Evolutionary conservation across 1,140 invertebrate genomes (phyloP).

Genomic region (Trichonephila inaurata): DNA sequence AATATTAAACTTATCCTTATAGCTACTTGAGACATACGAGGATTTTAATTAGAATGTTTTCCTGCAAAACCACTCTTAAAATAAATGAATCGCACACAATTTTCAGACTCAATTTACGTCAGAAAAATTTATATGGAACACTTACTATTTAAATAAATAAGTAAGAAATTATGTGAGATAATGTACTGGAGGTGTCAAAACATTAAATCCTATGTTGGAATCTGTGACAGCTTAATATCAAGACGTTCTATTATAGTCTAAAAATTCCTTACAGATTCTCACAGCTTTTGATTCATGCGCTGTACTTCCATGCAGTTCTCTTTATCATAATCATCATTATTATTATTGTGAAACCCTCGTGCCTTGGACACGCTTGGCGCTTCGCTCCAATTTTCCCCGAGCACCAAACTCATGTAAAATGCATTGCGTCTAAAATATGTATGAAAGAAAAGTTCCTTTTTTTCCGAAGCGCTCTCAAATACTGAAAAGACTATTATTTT

Average conservation of each 20-base stretch:
- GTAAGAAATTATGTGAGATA: too few relatives aligned
- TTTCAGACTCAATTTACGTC: too few relatives aligned
- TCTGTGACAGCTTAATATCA: background rate
- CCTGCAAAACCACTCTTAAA: too few relatives aligned
- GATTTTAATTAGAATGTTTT: too few relatives aligned
- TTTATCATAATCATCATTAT: constrained; percentile 3
- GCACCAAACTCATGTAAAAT: constrained; percentile 59
- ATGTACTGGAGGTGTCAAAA: too few relatives aligned
- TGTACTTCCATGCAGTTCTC: background rate
- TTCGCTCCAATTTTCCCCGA: background rate
- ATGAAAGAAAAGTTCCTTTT: constrained; percentile 50
- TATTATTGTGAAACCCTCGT: constrained; percentile 1
- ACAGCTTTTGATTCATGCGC: background rate
- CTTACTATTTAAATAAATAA: too few relatives aligned
- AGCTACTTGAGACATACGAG: too few relatives aligned
- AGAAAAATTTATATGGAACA: too few relatives aligned
- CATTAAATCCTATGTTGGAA: background rate
- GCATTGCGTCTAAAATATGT: constrained; percentile 65
- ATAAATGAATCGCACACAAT: too few relatives aligned
- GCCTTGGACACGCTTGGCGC: background rate
- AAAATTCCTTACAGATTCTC: background rate
- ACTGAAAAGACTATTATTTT: constrained; percentile 69
- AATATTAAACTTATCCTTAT: too few relatives aligned
- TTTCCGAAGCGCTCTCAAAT: constrained; percentile 52
- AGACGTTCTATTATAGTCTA: background rate